Evolutionary conservation across 2,888 invertebrate genomes (phyloP).

Genomic region (Megalurothrips usitatus): DNA sequence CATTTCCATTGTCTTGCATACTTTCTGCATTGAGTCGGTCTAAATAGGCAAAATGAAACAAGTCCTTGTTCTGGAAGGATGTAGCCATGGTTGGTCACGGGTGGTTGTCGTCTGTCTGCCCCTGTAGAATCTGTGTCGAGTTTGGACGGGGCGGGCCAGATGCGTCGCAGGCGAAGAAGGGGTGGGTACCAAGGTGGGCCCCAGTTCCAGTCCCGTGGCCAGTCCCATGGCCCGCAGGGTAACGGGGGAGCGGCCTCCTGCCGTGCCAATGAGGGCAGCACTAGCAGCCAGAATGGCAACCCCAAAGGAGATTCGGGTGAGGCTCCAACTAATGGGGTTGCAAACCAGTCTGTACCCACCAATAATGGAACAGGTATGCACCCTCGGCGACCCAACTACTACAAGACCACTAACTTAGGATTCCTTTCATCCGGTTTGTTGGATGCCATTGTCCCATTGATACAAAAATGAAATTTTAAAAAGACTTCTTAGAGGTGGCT

Average conservation of each 20-base stretch:
- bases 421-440: too few relatives aligned
- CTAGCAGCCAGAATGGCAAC: neutral
- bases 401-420: too few relatives aligned
- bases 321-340: neutral
- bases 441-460: too few relatives aligned
- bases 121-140: constrained; percentile 57
- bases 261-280: neutral
- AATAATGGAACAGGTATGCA: constrained; percentile 9
- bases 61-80: neutral
- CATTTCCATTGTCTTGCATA: too few relatives aligned
- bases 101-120: constrained; percentile 39
- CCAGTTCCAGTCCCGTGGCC: neutral
- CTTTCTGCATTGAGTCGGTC: too few relatives aligned
- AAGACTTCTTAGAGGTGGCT: too few relatives aligned
- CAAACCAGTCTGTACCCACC: neutral
- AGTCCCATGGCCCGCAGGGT: neutral
- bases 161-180: constrained; percentile 47
- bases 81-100: constrained; percentile 37
- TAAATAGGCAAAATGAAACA: too few relatives aligned
- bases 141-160: constrained; percentile 56
- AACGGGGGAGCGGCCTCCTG: neutral
- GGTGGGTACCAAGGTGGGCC: constrained; percentile 32
- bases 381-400: neutral
- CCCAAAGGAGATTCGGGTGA: neutral
- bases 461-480: too few relatives aligned